Percentiles rank a stretch among this genome's conserved stretches.
phyloP scores from a whole-genome alignment of 2,113 vertebrate species.

The Vulpes ferrilata region DNA sequence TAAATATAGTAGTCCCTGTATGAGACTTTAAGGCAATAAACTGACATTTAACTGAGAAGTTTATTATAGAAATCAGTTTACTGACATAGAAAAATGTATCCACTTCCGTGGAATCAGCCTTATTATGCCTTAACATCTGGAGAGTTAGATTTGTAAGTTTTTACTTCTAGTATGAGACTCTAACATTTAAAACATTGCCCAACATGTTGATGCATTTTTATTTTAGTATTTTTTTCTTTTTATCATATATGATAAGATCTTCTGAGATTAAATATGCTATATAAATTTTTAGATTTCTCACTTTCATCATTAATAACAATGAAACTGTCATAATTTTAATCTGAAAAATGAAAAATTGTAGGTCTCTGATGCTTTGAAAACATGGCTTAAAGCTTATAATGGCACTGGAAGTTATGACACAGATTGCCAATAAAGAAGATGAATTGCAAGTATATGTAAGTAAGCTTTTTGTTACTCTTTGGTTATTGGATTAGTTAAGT shows the following conservation, averaged over 20 bases:
- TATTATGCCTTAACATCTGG: neutral
- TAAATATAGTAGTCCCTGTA: neutral
- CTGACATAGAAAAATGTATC: neutral
- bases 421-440: neutral
- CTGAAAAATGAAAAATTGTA: neutral
- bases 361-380: neutral
- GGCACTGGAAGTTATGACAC: neutral
- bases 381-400: neutral
- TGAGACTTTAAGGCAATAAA: slow-evolving; percentile 10
- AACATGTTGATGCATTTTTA: neutral
- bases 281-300: slow-evolving; percentile 65
- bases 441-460: neutral
- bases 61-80: slow-evolving; percentile 14
- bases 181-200: neutral
- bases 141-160: neutral
- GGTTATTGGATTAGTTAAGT: neutral
- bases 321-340: slow-evolving; percentile 10
- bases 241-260: neutral
- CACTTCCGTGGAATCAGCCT: neutral
- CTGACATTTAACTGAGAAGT: slow-evolving; percentile 45
- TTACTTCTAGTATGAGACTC: neutral
- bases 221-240: slow-evolving; percentile 11
- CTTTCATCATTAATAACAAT: neutral
- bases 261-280: slow-evolving; percentile 55
- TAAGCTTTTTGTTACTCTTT: slow-evolving; percentile 9